These are phyloP conservation scores for Dicrostonyx torquatus DNA, from an alignment of 2,797 vertebrate species.

Conservation along the genomic window DNA sequence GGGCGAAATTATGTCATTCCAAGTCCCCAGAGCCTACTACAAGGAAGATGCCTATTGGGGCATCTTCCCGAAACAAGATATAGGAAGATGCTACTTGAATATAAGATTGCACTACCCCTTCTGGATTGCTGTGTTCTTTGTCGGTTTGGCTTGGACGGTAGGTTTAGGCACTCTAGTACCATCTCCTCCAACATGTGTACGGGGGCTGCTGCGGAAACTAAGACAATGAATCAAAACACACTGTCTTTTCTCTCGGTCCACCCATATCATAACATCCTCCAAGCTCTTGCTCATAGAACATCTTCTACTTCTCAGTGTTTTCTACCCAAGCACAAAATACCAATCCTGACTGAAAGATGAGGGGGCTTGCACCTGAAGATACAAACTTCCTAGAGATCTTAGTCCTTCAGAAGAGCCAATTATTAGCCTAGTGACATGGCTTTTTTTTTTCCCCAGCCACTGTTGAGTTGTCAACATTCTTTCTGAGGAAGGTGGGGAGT, in stretches of 20 bases:
- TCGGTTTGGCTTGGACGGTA: not conserved
- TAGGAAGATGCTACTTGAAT: not conserved
- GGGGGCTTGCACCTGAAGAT: not conserved
- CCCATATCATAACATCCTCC: not conserved
- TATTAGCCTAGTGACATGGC: not conserved
- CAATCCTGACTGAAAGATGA: not conserved
- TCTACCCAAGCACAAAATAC: not conserved
- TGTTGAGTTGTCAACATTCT: not conserved
- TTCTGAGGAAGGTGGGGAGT: not conserved
- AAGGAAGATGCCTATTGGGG: not conserved
- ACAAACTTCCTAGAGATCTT: not conserved
- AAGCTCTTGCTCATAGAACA: not conserved
- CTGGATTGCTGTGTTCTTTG: not conserved
- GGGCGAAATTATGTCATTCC: not conserved
- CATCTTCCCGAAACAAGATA: too few species aligned
- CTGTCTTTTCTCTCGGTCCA: not conserved
- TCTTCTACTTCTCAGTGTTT: not conserved
- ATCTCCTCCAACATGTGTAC: not conserved
- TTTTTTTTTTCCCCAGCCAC: not conserved
- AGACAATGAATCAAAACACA: not conserved
- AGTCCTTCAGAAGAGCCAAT: not conserved
- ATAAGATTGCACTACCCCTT: not conserved
- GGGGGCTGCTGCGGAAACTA: not conserved
- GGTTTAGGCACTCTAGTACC: not conserved
- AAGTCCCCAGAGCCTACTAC: not conserved